Percentiles rank a stretch among this genome's conserved stretches.
These are phyloP conservation scores for Phortica okadai DNA, from an alignment of 2,888 invertebrate genomes.

Conservation along the genomic window DNA sequence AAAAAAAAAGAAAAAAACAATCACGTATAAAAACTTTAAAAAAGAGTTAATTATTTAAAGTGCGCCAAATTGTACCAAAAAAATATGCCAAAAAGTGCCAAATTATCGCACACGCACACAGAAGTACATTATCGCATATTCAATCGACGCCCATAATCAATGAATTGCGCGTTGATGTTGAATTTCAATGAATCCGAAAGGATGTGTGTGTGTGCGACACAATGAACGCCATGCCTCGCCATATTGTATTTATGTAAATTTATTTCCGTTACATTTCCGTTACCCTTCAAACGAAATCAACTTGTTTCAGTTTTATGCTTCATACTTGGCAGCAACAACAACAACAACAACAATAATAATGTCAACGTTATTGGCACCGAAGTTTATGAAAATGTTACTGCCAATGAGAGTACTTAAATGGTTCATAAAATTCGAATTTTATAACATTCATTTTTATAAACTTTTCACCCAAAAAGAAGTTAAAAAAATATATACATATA, in stretches of 20 bases:
- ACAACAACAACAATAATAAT: no score
- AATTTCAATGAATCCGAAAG: background rate
- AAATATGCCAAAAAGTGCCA: background rate
- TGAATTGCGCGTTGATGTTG: background rate
- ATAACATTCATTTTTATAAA: no score
- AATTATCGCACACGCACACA: background rate
- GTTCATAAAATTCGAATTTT: no score
- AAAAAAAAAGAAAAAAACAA: background rate
- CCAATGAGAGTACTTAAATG: no score
- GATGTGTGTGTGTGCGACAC: background rate
- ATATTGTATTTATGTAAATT: constrained; percentile 62
- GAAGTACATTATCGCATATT: background rate
- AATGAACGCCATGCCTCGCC: background rate
- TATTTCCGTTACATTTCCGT: constrained; percentile 72
- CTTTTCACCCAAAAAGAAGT: no score
- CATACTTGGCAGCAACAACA: no score
- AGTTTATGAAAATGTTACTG: no score
- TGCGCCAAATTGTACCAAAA: background rate
- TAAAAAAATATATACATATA: no score
- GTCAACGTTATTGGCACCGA: no score
- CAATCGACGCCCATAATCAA: background rate
- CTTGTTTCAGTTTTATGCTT: background rate
- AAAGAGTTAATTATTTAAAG: background rate
- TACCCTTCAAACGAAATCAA: constrained; percentile 62
- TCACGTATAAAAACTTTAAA: background rate